Evolutionary conservation across 2,797 vertebrate genomes (phyloP).

Genomic region (Channa striata): DNA sequence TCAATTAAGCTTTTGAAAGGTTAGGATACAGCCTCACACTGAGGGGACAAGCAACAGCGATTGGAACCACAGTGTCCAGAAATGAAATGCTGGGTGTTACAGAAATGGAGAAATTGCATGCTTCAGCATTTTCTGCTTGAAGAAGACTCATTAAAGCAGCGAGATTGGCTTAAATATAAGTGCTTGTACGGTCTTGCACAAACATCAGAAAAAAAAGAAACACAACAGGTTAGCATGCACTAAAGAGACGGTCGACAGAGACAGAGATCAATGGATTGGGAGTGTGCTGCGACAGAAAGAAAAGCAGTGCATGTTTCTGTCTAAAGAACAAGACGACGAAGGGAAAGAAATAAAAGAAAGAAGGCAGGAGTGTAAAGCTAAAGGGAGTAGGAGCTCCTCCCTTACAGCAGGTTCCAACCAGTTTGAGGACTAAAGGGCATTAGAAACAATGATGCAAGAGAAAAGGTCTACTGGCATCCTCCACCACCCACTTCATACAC

Average conservation of each 20-base stretch:
- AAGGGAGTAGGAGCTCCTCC: conserved; percentile 75
- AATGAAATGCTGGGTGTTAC: neutral
- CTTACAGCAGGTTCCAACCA: conserved; percentile 85
- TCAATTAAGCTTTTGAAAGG: conserved; percentile 85
- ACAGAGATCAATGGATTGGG: conserved; percentile 28
- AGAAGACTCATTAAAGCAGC: conserved; percentile 48
- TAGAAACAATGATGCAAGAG: conserved; percentile 83
- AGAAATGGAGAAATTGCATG: conserved; percentile 1
- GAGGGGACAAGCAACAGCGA: conserved; percentile 47
- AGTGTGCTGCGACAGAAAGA: conserved; percentile 25
- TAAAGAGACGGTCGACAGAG: conserved; percentile 16
- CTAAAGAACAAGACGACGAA: conserved; percentile 44
- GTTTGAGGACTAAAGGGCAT: conserved; percentile 84
- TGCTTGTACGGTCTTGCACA: conserved; percentile 74
- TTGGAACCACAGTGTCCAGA: conserved; percentile 50
- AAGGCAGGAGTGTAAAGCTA: conserved; percentile 65
- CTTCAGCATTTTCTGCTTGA: conserved; percentile 40
- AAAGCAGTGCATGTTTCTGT: conserved; percentile 35
- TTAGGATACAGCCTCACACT: conserved; percentile 73
- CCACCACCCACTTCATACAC: conserved; percentile 60
- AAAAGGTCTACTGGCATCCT: conserved; percentile 76
- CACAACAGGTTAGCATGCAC: conserved; percentile 36
- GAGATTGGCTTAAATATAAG: conserved; percentile 58
- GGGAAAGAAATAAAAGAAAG: conserved; percentile 58
- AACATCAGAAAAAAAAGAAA: conserved; percentile 49